These are phyloP conservation scores for Alcedo quadribrachys DNA, from an alignment of 2,797 vertebrate species.

Conservation along the genomic window DNA sequence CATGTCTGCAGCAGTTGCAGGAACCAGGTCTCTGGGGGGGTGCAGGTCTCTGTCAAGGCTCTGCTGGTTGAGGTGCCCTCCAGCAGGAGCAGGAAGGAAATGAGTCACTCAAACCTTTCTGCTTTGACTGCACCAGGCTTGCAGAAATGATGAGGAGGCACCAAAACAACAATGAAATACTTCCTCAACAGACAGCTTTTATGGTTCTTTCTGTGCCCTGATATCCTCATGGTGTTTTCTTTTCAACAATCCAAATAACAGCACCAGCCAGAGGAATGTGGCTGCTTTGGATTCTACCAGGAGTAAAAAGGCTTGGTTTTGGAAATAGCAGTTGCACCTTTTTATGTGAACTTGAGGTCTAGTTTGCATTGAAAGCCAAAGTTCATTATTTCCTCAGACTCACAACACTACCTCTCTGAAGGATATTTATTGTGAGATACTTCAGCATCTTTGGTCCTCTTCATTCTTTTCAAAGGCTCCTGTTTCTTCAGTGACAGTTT, in stretches of 20 bases:
- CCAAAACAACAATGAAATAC: background rate
- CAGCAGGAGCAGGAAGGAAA: conserved; percentile 59
- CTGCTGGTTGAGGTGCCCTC: background rate
- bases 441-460: background rate
- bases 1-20: background rate
- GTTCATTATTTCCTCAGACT: background rate
- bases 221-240: background rate
- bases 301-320: background rate
- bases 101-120: conserved; percentile 49
- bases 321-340: background rate
- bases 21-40: background rate
- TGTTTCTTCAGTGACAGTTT: background rate
- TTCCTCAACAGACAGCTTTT: background rate
- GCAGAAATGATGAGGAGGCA: conserved; percentile 28
- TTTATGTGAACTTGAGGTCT: background rate
- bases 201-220: background rate
- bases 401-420: background rate
- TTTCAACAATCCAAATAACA: background rate
- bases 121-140: background rate
- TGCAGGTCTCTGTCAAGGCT: background rate
- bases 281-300: background rate
- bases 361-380: background rate
- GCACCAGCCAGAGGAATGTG: background rate
- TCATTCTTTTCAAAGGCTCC: background rate
- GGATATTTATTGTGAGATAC: background rate